phyloP scores from a whole-genome alignment of 2,797 vertebrate genomes.

The Phataginus tetradactyla region DNA sequence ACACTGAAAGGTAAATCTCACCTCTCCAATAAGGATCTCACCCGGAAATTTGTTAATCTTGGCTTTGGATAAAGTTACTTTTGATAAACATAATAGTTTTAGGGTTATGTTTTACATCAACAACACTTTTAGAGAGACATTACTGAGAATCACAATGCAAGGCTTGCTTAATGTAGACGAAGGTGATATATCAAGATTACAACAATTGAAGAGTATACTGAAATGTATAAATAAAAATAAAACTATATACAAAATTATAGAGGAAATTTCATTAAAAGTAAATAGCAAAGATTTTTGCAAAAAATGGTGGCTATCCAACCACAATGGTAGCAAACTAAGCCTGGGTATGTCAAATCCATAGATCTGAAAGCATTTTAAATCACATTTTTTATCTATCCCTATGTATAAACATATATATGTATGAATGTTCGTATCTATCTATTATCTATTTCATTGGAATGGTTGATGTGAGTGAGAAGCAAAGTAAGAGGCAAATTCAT shows the following conservation, averaged over 20 bases:
- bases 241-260: neutral
- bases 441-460: neutral
- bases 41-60: neutral
- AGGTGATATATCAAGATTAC: neutral
- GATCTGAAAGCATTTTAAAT: neutral
- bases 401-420: neutral
- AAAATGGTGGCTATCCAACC: neutral
- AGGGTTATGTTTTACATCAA: neutral
- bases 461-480: neutral
- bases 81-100: neutral
- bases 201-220: neutral
- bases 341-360: neutral
- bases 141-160: neutral
- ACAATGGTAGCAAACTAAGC: neutral
- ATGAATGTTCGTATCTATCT: neutral
- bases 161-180: neutral
- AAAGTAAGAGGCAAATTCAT: neutral
- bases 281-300: neutral
- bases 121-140: neutral
- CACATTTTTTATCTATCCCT: neutral
- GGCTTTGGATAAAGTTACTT: neutral
- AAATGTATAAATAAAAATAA: conserved; percentile 42
- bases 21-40: neutral
- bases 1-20: neutral
- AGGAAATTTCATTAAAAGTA: neutral